Percentiles rank a stretch among this genome's conserved stretches.
phyloP scores from a whole-genome alignment of 2,797 vertebrate genomes.

The Cynodonichthys magdalenae region DNA sequence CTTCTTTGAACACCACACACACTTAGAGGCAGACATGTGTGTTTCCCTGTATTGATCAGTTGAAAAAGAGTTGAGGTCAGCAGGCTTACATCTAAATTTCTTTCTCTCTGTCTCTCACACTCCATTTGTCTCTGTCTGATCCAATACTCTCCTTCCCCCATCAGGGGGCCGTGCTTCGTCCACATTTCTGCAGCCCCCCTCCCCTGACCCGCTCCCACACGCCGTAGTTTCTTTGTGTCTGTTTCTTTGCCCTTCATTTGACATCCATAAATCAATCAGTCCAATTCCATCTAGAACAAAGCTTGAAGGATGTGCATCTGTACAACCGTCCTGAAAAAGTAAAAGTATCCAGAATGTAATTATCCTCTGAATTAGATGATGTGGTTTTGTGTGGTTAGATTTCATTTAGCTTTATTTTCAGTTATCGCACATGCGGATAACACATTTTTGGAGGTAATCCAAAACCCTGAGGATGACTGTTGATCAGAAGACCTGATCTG shows the following conservation, averaged over 20 bases:
- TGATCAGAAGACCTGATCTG: background rate
- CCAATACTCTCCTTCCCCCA: slow-evolving; percentile 69
- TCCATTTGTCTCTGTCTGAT: slow-evolving; percentile 81
- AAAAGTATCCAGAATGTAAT: slow-evolving; percentile 64
- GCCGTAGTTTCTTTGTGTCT: slow-evolving; percentile 63
- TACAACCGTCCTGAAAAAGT: slow-evolving; percentile 66
- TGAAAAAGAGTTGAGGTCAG: slow-evolving; percentile 75
- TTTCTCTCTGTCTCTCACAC: slow-evolving; percentile 75
- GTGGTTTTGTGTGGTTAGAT: slow-evolving; percentile 62
- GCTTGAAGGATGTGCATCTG: slow-evolving; percentile 67
- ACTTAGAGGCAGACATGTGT: slow-evolving; percentile 23
- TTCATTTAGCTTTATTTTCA: slow-evolving; percentile 63
- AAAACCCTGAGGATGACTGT: background rate
- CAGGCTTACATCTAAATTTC: slow-evolving; percentile 76
- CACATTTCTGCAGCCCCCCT: slow-evolving; percentile 55
- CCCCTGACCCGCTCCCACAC: slow-evolving; percentile 51
- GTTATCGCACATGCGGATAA: slow-evolving; percentile 9
- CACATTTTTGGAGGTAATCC: background rate
- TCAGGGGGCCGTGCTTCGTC: slow-evolving; percentile 61
- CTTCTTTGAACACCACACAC: slow-evolving; percentile 17
- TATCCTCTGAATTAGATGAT: slow-evolving; percentile 67
- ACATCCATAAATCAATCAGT: slow-evolving; percentile 81
- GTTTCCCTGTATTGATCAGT: slow-evolving; percentile 74
- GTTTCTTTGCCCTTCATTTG: slow-evolving; percentile 76
- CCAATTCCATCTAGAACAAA: slow-evolving; percentile 71